Evolutionary conservation across 2,113 vertebrate genomes (phyloP), one percentile per base, ranked within the genome.

Genomic region (Sinocyclocheilus maitianheensis): DNA sequence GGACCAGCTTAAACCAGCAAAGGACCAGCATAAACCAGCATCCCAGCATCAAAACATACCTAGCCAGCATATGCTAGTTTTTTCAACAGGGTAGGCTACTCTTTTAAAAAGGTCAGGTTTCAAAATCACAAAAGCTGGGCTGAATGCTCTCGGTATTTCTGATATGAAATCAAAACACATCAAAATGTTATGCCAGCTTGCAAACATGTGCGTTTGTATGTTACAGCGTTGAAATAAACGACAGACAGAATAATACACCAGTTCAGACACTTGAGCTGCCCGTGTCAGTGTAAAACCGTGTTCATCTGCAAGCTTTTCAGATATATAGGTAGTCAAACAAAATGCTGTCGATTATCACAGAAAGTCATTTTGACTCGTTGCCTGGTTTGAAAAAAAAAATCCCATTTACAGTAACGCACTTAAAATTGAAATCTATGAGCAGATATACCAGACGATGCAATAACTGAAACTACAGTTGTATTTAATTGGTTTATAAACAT

Each of bases 51-150:
- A 26, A 26, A 26, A 26, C 26, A 26, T 26, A 26, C 26, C 26
- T 26, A 26, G 26, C 26, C 26, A 26, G 26, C 26, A 26, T 26
- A 26, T 26, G 26, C 26, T 26, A 26, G 26, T 26, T 26, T 26
- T 26, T 26, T 26, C 26, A 26, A 26, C 26, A 26, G 26, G 26
- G 26, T 79, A 51, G 11, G 48, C 48, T 13, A 43, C 30, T 37
- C 37, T 46, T 81, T 26, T 90, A 90, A 89, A 84, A 89, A 92
- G 65, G 14, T 18, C 6, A 34, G 26, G 91, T 91, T 89, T 87
- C 37, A 89, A 43, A 43, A 9, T 43, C 18, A 53, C 48, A 87
- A 62, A 26, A 37, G 22, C 4, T 3, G 4, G 51, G 13, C 4
- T 77, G 80, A 88, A 43, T 62, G 34, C 53, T 43, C 4, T 43